Percentiles rank a stretch among this genome's conserved stretches.
Evolutionary conservation across 2,113 vertebrate species (phyloP).

Genomic region (Rousettus leschenaultii): DNA sequence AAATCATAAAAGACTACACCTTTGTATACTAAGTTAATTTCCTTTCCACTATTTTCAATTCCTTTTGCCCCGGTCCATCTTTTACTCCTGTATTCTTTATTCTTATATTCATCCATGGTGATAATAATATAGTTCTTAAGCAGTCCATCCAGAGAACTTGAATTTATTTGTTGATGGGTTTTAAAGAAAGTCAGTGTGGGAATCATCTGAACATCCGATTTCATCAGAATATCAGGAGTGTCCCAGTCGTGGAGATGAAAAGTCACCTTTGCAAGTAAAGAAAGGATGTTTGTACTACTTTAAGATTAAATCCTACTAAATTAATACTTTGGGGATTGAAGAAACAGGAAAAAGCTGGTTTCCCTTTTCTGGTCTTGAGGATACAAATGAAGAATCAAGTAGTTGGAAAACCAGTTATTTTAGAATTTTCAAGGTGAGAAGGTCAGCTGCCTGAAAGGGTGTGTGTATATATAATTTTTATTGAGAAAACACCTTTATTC

Average conservation of each 20-base stretch:
- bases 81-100: background rate
- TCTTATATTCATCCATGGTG: background rate
- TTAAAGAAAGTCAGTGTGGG: background rate
- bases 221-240: background rate
- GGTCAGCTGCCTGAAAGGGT: background rate
- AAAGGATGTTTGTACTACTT: background rate
- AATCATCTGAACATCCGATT: background rate
- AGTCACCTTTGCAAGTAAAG: background rate
- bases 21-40: background rate
- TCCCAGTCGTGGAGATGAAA: background rate
- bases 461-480: background rate
- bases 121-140: background rate
- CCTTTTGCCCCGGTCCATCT: background rate
- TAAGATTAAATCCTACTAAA: background rate
- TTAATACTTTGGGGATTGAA: background rate
- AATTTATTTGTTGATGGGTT: background rate
- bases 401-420: conserved; percentile 17
- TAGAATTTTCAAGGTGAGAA: background rate
- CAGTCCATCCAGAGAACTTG: background rate
- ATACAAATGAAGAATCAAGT: background rate
- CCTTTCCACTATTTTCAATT: background rate
- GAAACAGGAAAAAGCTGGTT: background rate
- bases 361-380: conserved; percentile 10
- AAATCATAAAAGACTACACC: background rate
- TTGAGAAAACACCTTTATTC: background rate